These are phyloP conservation scores for Geotria australis DNA, from an alignment of 2,797 vertebrate genomes.

Conservation along the genomic window DNA sequence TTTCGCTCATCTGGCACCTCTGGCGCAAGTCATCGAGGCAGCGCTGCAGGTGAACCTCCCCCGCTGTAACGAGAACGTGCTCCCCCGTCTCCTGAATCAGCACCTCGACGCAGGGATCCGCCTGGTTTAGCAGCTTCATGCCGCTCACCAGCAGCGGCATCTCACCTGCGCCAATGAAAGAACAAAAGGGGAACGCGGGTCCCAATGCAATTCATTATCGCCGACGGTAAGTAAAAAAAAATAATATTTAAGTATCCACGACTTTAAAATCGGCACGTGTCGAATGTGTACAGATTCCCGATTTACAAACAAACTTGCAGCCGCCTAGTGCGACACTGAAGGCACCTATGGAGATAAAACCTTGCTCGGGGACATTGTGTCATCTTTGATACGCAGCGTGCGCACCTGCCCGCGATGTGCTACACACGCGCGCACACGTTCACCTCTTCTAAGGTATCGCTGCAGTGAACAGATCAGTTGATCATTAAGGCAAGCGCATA, in stretches of 20 bases:
- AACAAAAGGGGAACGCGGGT: neutral
- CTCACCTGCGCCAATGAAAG: constrained; percentile 21
- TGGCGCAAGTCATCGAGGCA: constrained; percentile 72
- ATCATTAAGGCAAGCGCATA: too few relatives aligned
- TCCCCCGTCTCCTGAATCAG: constrained; percentile 88
- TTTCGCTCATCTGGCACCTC: constrained; percentile 18
- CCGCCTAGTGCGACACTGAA: neutral
- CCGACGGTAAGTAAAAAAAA: neutral
- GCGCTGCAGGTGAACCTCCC: constrained; percentile 80
- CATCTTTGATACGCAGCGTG: too few relatives aligned
- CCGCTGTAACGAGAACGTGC: constrained; percentile 73
- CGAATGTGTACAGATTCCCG: neutral
- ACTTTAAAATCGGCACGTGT: neutral
- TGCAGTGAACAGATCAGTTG: too few relatives aligned
- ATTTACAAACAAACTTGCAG: neutral
- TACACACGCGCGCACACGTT: too few relatives aligned
- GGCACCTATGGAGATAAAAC: neutral
- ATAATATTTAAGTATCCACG: neutral
- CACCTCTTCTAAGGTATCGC: too few relatives aligned
- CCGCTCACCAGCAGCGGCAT: constrained; percentile 73
- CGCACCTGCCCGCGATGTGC: too few relatives aligned
- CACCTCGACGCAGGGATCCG: constrained; percentile 71
- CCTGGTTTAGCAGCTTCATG: constrained; percentile 85
- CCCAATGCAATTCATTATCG: neutral
- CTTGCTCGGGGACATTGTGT: too few relatives aligned